Evolutionary conservation across 2,888 invertebrate species (phyloP), one percentile per base, ranked within the genome.

Genomic region (Synanthedon andrenaeformis): DNA sequence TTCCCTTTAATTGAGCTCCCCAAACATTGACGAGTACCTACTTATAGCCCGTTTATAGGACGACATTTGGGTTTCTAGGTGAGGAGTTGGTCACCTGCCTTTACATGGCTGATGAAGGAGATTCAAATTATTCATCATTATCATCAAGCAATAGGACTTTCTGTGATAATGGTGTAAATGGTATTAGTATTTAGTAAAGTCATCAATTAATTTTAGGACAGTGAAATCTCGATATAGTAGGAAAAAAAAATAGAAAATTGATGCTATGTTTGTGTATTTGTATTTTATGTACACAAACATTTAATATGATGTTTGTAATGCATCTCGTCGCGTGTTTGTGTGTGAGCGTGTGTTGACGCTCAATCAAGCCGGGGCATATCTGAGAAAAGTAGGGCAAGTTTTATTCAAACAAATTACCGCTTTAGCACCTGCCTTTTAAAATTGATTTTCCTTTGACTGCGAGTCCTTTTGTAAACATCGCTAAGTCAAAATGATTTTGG

Each of bases 261-360:
- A 12, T n/a, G n/a, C 19, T 49, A 23, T 49, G 13, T 17, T 10
- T 17, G 14, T 12, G 49, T 49, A 55, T 51, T 45, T 50, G 19
- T 56, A 56, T 55, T 52, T 62, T 67, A 64, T 67, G 68, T 68
- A 68, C 66, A 62, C 64, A 63, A 67, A 67, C 60, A 65, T 65
- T 69, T 67, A 69, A 64, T 64, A 62, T 63, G 64, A 65, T 65
- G 62, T 61, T 63, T 67, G 61, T 17, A 49, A 53, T 52, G 53
- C 54, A 55, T 56, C 64, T 56, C 64, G 60, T 66, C 60, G 57
- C 35, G 35, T 35, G 10, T 35, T 6, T 35, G 35, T 35, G 35
- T 35, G 35, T 35, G 35, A 6, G 35, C 10, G 35, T 35, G 35
- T 60, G 63, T 58, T 65, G 66, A 64, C 64, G 65, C 62, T 62